A percentile compares a stretch with the other conserved stretches of the same genome.
phyloP scores from a whole-genome alignment of 2,888 invertebrate species.

The Coenonympha arcania region DNA sequence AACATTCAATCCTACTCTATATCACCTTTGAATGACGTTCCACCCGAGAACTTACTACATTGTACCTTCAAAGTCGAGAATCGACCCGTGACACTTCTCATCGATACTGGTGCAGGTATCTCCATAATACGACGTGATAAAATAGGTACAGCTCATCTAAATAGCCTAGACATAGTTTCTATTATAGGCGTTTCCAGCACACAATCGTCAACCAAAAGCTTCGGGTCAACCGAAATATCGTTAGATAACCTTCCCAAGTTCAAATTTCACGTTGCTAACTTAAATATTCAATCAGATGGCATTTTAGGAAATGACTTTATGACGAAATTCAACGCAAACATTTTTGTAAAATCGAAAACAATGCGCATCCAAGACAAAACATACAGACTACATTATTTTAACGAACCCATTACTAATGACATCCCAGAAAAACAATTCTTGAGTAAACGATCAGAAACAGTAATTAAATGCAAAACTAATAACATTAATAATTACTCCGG shows the following conservation, averaged over 20 bases:
- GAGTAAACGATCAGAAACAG: conserved; percentile 28
- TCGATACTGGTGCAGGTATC: conserved; percentile 33
- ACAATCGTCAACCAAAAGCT: background rate
- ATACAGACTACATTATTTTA: background rate
- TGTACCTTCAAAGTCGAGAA: conserved; percentile 30
- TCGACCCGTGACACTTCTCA: conserved; percentile 27
- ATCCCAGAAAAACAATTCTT: conserved; percentile 16
- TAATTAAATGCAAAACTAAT: conserved; percentile 29
- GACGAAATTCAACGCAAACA: background rate
- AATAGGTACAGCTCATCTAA: background rate
- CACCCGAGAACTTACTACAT: conserved; percentile 32
- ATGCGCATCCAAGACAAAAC: no score
- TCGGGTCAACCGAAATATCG: background rate
- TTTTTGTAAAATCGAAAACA: background rate
- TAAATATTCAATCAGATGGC: background rate
- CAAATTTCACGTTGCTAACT: background rate
- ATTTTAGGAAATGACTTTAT: background rate
- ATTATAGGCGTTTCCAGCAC: background rate
- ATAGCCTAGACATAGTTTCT: background rate
- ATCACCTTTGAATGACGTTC: conserved; percentile 30
- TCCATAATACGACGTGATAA: conserved; percentile 19
- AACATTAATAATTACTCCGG: conserved; percentile 10
- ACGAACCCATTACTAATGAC: background rate
- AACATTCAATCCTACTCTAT: conserved; percentile 28
- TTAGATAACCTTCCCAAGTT: background rate